Conservation (phyloP, 2,797 vertebrate species). For the Chrosomus eos region DNA sequence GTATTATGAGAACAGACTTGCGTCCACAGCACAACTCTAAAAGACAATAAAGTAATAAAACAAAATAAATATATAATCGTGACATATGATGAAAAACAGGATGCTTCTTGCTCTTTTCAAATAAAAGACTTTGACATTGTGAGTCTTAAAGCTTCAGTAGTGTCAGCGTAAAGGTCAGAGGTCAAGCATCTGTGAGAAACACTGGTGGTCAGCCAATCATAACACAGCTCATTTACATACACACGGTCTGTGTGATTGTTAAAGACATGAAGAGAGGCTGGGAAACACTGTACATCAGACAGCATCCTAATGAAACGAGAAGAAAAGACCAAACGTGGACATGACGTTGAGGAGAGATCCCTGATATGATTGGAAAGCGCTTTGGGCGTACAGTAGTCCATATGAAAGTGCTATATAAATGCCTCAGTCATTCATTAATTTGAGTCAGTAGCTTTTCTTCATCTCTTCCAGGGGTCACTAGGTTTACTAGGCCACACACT, state of each 20-base stretch:
- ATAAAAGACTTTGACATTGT: not conserved
- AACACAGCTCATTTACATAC: not conserved
- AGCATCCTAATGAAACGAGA: not conserved
- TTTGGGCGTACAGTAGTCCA: too few species aligned
- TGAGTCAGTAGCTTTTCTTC: not conserved
- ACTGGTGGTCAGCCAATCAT: not conserved
- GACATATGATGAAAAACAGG: not conserved
- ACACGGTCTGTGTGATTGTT: not conserved
- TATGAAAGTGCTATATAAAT: too few species aligned
- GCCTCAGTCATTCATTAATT: not conserved
- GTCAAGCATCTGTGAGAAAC: not conserved
- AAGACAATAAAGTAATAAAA: conserved; percentile 17
- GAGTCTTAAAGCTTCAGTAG: not conserved
- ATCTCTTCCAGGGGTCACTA: not conserved
- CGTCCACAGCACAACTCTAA: not conserved
- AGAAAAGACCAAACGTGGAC: not conserved
- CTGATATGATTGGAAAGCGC: too few species aligned
- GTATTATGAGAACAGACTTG: not conserved
- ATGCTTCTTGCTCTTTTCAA: not conserved
- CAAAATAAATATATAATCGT: not conserved
- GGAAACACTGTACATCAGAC: not conserved
- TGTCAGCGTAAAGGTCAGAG: not conserved
- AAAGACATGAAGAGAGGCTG: not conserved
- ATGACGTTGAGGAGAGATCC: too few species aligned
- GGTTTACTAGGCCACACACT: not conserved